Base-by-base conservation (phyloP, 2,797 vertebrate species). In the Orientallactaga sibirica region DNA sequence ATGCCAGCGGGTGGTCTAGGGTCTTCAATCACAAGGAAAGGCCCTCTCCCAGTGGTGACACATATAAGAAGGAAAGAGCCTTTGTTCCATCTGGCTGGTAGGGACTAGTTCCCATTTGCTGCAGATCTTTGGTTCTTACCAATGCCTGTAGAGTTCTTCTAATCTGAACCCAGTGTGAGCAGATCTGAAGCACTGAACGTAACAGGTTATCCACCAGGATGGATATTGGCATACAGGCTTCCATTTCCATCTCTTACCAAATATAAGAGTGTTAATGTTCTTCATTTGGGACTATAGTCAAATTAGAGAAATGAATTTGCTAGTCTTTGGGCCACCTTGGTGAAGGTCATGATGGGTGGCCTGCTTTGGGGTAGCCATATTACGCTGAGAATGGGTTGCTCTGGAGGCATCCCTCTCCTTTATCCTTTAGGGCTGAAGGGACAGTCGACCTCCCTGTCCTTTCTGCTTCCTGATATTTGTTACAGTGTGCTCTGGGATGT, bases 21-120 rank as follows among this genome's bases (percentile, higher is more conserved):
- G 76, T 75, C 85, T 71, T 93, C 55, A n/a, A 16, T 91, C 43
- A 43, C 75, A 33, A 55, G 75, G 74, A 71, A 80, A 85, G 91
- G 58, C n/a, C 64, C 64, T 71, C 82, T 70, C 37, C 48, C 41
- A 14, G 12, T n/a, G 33, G n/a, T 77, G 76, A 79, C 55, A 86
- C 55, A 91, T 66, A 86, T 73, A 88, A 29, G n/a, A 73, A 73
- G 88, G 61, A 73, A 27, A 19, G 79, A 66, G 37, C 58, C 71
- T 91, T 88, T 66, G 74, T 85, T 96, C 81, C 67, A 18, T 70
- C 48, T 11, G 48, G 19, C 20, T 67, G 67, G 29, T 78, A 25
- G 67, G 61, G 18, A 37, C 43, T 33, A 62, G 61, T 22, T 58
- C 66, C 64, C 55, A 24, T 67, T 66, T 61, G n/a, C 52, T 43